These are phyloP conservation scores for Cosmia trapezina DNA, from an alignment of 2,888 invertebrate species.

Conservation along the genomic window DNA sequence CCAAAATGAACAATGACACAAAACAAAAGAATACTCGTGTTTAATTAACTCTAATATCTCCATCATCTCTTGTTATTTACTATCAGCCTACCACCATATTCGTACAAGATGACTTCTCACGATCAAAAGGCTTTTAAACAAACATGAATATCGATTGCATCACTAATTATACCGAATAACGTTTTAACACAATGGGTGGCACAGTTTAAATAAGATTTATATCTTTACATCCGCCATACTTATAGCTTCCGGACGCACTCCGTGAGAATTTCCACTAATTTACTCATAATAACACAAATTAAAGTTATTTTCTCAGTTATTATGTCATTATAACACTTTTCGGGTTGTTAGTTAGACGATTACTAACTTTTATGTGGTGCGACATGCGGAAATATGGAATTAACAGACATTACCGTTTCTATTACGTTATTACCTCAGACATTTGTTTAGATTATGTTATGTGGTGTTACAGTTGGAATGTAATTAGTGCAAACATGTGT, in stretches of 20 bases:
- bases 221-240: slow-evolving; percentile 60
- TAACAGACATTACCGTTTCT: slow-evolving; percentile 60
- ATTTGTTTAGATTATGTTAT: slow-evolving; percentile 23
- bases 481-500: slow-evolving; percentile 12
- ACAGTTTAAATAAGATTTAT: slow-evolving; percentile 63
- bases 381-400: slow-evolving; percentile 47
- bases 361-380: slow-evolving; percentile 39
- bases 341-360: slow-evolving; percentile 38
- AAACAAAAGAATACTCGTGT: slow-evolving; percentile 16
- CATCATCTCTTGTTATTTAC: slow-evolving; percentile 16
- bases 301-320: slow-evolving; percentile 58
- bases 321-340: slow-evolving; percentile 65
- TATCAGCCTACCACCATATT: slow-evolving; percentile 24
- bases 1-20: slow-evolving; percentile 11
- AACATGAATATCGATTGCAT: slow-evolving; percentile 70
- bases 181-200: slow-evolving; percentile 63
- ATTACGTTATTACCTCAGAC: slow-evolving; percentile 28
- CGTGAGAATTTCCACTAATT: slow-evolving; percentile 63
- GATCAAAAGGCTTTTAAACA: slow-evolving; percentile 61
- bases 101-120: slow-evolving; percentile 58
- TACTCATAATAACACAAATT: slow-evolving; percentile 52
- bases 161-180: slow-evolving; percentile 66
- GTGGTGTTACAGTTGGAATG: slow-evolving; percentile 13
- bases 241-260: slow-evolving; percentile 59
- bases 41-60: slow-evolving; percentile 41